Percentiles rank a stretch among this genome's conserved stretches.
These are phyloP conservation scores for Drosophila pandora DNA, from an alignment of 1,140 invertebrate genomes.

Conservation along the genomic window DNA sequence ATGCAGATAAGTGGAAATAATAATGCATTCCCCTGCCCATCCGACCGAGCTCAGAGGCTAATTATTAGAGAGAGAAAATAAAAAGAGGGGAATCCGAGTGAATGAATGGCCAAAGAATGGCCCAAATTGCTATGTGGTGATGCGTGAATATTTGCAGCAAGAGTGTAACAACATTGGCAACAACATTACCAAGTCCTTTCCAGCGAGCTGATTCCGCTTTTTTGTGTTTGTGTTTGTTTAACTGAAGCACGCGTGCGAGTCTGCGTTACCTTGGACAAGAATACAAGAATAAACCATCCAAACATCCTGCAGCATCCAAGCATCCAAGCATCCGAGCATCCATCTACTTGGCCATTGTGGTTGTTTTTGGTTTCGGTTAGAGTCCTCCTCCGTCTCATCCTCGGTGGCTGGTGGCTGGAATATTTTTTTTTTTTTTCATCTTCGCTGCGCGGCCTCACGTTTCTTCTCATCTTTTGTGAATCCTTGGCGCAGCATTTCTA, in stretches of 20 bases:
- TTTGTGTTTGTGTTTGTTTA: constrained; percentile 30
- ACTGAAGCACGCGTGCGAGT: constrained; percentile 35
- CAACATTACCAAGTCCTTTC: constrained; percentile 36
- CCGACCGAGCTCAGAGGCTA: constrained; percentile 48
- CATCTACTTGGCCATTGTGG: constrained; percentile 42
- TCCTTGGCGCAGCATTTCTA: constrained; percentile 68
- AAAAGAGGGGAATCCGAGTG: neutral
- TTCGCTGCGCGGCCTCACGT: constrained; percentile 15
- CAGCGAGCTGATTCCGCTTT: constrained; percentile 36
- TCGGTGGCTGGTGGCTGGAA: neutral
- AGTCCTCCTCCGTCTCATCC: constrained; percentile 13
- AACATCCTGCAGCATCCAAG: constrained; percentile 31
- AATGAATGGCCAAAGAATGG: constrained; percentile 28
- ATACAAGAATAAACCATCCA: constrained; percentile 51
- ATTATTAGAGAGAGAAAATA: constrained; percentile 42
- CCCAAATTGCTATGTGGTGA: constrained; percentile 38
- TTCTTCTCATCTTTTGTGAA: constrained; percentile 38
- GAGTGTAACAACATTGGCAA: constrained; percentile 35
- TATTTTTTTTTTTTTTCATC: neutral
- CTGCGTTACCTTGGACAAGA: constrained; percentile 50
- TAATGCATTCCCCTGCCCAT: constrained; percentile 7
- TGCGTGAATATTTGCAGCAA: constrained; percentile 37
- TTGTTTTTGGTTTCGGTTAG: constrained; percentile 22
- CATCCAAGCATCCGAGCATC: constrained; percentile 11
- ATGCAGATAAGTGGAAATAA: constrained; percentile 36